phyloP scores from a whole-genome alignment of 2,888 invertebrate genomes.

The Lithophane ornitopus region DNA sequence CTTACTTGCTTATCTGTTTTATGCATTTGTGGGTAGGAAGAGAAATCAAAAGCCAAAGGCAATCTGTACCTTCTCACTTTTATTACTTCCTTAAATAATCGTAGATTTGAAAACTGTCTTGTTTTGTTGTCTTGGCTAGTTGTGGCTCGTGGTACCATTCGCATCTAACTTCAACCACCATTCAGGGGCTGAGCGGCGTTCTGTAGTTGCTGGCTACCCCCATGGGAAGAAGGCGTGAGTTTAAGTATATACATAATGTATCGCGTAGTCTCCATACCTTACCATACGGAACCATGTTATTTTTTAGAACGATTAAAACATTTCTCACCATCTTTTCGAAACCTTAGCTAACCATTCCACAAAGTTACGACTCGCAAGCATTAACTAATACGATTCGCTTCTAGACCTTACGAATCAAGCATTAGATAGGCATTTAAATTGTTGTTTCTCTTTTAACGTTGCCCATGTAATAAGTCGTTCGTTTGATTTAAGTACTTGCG shows the following conservation, averaged over 20 bases:
- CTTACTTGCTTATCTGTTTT: slow-evolving; percentile 51
- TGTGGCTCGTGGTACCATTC: not conserved
- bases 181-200: not conserved
- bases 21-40: slow-evolving; percentile 46
- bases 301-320: not conserved
- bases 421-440: slow-evolving; percentile 16
- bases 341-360: slow-evolving; percentile 4
- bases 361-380: slow-evolving; percentile 27
- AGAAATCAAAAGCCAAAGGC: slow-evolving; percentile 46
- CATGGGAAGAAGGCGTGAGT: not conserved
- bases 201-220: not conserved
- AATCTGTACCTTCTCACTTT: slow-evolving; percentile 24
- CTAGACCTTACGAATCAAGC: slow-evolving; percentile 11
- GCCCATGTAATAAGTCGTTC: slow-evolving; percentile 14
- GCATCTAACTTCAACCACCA: not conserved
- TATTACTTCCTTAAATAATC: slow-evolving; percentile 45
- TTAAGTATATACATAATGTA: not conserved
- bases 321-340: slow-evolving; percentile 5
- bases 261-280: not conserved
- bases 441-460: not conserved
- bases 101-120: not conserved
- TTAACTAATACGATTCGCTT: slow-evolving; percentile 22
- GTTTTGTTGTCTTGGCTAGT: not conserved
- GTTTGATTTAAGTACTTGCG: slow-evolving; percentile 28
- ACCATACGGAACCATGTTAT: not conserved